Conservation (phyloP, 1,140 invertebrate genomes). For the Zaprionus lachaisei region DNA sequence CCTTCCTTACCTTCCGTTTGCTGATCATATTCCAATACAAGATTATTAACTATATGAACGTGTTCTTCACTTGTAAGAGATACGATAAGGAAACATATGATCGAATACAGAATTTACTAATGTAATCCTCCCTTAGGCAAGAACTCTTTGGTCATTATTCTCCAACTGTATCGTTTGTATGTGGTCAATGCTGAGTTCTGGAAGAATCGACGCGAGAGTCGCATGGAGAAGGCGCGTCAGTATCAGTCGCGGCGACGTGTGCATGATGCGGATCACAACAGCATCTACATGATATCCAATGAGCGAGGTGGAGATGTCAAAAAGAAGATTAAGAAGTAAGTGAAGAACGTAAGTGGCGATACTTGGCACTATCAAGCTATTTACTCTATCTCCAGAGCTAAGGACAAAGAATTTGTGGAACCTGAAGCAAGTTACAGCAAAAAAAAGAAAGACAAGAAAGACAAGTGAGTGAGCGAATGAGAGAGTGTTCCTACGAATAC, state of each 20-base stretch:
- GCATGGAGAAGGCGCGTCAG: conserved; percentile 84
- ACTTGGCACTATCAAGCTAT: neutral
- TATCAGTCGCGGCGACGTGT: conserved; percentile 82
- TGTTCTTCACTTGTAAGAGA: conserved; percentile 95
- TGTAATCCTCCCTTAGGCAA: conserved; percentile 87
- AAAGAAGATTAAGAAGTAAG: conserved; percentile 77
- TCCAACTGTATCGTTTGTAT: conserved; percentile 93
- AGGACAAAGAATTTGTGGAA: conserved; percentile 70
- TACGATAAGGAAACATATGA: neutral
- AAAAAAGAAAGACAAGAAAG: conserved; percentile 70
- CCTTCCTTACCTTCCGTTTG: conserved; percentile 92
- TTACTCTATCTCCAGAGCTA: conserved; percentile 44
- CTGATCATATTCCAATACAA: conserved; percentile 93
- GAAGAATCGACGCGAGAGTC: conserved; percentile 84
- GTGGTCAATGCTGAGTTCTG: conserved; percentile 90
- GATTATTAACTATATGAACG: conserved; percentile 96
- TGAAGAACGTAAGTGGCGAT: neutral
- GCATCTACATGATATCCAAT: conserved; percentile 87
- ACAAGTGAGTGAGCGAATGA: conserved; percentile 55
- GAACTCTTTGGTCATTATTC: conserved; percentile 92
- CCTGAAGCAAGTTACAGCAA: conserved; percentile 77
- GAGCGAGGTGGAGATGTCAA: conserved; percentile 76
- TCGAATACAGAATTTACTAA: too few species aligned
- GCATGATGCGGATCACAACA: conserved; percentile 79
- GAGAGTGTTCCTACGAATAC: neutral